A percentile compares a stretch with the other conserved stretches of the same genome.
Conservation (phyloP, 2,888 invertebrate species). For the Epinotia bilunana region DNA sequence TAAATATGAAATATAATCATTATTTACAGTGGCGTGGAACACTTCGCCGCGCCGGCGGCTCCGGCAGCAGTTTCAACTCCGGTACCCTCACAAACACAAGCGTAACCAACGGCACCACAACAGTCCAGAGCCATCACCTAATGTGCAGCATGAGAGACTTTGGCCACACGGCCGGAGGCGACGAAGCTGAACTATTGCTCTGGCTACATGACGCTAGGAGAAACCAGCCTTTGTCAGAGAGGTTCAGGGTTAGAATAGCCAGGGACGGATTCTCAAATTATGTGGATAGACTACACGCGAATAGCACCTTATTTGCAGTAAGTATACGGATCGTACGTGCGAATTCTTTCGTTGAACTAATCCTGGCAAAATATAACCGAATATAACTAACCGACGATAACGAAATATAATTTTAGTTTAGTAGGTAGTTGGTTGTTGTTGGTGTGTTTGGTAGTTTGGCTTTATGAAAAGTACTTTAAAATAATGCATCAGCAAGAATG, state of each 20-base stretch:
- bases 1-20: neutral
- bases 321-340: constrained; percentile 51
- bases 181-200: constrained; percentile 95
- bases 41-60: constrained; percentile 76
- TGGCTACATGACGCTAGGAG: constrained; percentile 93
- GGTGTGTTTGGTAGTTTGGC: too few relatives aligned
- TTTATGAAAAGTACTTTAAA: neutral
- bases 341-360: neutral
- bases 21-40: constrained; percentile 77
- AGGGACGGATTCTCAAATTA: constrained; percentile 96
- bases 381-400: too few relatives aligned
- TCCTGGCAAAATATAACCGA: neutral
- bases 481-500: neutral
- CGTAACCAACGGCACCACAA: constrained; percentile 53
- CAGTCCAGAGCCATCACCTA: constrained; percentile 85
- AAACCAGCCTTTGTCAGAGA: constrained; percentile 92
- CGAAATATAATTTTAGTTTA: neutral
- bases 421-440: too few relatives aligned
- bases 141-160: constrained; percentile 95
- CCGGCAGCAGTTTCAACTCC: constrained; percentile 78
- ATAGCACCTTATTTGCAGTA: constrained; percentile 95
- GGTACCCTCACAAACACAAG: constrained; percentile 72
- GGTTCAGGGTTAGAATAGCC: constrained; percentile 94
- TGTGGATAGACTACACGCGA: constrained; percentile 93
- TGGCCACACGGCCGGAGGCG: constrained; percentile 93